phyloP scores from a whole-genome alignment of 2,797 vertebrate species.

The Agapornis canus region DNA sequence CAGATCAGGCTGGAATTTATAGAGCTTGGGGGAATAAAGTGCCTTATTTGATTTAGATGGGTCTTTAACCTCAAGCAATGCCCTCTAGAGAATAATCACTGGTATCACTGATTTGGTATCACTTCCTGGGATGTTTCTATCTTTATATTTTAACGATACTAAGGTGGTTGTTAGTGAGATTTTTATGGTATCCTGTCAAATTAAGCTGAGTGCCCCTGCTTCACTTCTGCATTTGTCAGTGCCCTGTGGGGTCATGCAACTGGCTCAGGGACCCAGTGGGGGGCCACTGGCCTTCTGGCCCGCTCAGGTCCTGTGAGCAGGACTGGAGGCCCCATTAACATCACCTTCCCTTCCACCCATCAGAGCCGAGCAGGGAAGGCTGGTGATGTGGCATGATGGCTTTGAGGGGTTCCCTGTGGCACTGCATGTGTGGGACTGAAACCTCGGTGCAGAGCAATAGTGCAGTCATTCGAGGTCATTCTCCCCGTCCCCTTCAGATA shows the following conservation, averaged over 20 bases:
- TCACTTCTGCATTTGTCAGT: neutral
- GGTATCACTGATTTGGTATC: neutral
- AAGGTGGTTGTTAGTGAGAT: slow-evolving; percentile 11
- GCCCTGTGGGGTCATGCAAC: neutral
- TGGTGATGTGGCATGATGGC: neutral
- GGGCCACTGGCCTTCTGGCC: neutral
- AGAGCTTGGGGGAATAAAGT: slow-evolving; percentile 21
- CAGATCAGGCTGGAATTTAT: slow-evolving; percentile 34
- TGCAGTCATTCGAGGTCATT: fast-evolving
- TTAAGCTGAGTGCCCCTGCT: neutral
- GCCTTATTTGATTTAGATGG: slow-evolving; percentile 40
- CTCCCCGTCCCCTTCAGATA: neutral
- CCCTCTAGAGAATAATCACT: slow-evolving; percentile 5
- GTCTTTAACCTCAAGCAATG: slow-evolving; percentile 20
- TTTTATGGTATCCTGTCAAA: slow-evolving; percentile 24
- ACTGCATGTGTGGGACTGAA: neutral
- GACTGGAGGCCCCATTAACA: neutral
- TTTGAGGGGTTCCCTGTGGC: neutral
- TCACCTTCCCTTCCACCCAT: neutral
- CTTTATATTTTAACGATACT: slow-evolving; percentile 30
- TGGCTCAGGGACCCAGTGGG: neutral
- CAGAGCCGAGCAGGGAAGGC: neutral
- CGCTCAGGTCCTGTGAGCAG: neutral
- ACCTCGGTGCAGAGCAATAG: neutral
- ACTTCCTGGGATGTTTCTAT: slow-evolving; percentile 31